Base-by-base conservation (phyloP, 2,797 vertebrate genomes). In the Gambelia wislizenii region DNA sequence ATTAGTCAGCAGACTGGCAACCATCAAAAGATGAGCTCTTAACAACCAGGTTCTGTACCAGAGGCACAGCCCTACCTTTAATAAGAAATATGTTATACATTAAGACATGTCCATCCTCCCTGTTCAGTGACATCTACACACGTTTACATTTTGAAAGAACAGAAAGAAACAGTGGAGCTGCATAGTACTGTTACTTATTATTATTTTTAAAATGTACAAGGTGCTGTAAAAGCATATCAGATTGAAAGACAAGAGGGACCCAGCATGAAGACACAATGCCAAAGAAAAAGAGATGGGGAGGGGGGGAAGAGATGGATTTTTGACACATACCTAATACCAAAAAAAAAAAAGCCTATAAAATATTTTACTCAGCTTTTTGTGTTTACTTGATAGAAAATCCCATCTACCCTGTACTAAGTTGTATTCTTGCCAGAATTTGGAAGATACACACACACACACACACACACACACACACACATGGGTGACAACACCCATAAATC, bases 1-100 rank as follows among this genome's bases (percentile, higher is more conserved):
- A 52, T 33, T 82, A 47, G 33, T 5, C 79, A 89, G n/a, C 81
- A 72, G 84, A 90, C 69, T 67, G 74, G 74, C 61, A 89, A 79
- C 42, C 78, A 81, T 95, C 91, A 61, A 72, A 88, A 20, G 49
- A 42, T 42, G 36, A 70, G 22, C 8, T 13, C 16, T 76, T 54
- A 78, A 42, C 33, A 4, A 36, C 10, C n/a, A 69, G 56, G 30
- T 25, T 22, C 30, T 44, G 16, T 4, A 44, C 27, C 18, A 72
- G 27, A 74, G n/a, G 20, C 36, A 39, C 6, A 42, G 1, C 20
- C 2, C 33, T 42, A 78, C 9, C 13, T 86, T 86, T 12, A 70
- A 69, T 52, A 9, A 13, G 6, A 44, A 78, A 86, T 30, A 86
- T 25, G 49, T 67, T 61, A 47, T 52, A 36, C 36, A 42, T 49